These are phyloP conservation scores for Xyrauchen texanus DNA, from an alignment of 2,113 vertebrate species.

Conservation along the genomic window DNA sequence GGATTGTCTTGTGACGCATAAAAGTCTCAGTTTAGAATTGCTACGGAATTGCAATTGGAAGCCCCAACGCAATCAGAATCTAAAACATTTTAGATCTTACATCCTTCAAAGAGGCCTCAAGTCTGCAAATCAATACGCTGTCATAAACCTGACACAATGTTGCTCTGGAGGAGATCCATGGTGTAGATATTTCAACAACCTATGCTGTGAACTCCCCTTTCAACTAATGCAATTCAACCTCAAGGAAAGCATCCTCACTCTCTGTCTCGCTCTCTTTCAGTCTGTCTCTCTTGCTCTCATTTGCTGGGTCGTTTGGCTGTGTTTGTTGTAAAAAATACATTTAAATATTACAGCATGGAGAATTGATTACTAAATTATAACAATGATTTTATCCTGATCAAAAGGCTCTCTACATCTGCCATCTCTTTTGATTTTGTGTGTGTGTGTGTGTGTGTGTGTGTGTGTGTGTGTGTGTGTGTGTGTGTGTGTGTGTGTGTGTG, in stretches of 20 bases:
- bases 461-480: no score
- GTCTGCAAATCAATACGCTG: slow-evolving; percentile 17
- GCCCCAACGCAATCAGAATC: neutral
- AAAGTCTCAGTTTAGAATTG: slow-evolving; percentile 1
- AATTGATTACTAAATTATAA: slow-evolving; percentile 28
- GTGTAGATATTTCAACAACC: slow-evolving; percentile 5
- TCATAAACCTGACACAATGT: slow-evolving; percentile 16
- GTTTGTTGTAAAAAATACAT: slow-evolving; percentile 13
- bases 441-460: no score
- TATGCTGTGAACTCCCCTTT: neutral
- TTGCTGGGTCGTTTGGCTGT: neutral
- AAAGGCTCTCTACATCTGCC: slow-evolving; percentile 15
- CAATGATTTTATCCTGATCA: slow-evolving; percentile 35
- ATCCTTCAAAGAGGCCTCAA: slow-evolving; percentile 25
- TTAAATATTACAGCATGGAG: slow-evolving; percentile 16
- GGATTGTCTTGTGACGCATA: neutral
- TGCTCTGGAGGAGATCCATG: neutral
- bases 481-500: no score
- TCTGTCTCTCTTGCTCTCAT: slow-evolving; percentile 1
- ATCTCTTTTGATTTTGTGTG: slow-evolving; percentile 4
- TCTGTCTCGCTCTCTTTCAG: neutral
- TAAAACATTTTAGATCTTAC: slow-evolving; percentile 18
- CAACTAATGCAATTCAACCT: slow-evolving; percentile 19
- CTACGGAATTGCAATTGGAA: slow-evolving; percentile 7
- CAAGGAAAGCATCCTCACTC: neutral